Base-by-base conservation (phyloP, 1,140 invertebrate genomes). In the Xylocopa sonorina region DNA sequence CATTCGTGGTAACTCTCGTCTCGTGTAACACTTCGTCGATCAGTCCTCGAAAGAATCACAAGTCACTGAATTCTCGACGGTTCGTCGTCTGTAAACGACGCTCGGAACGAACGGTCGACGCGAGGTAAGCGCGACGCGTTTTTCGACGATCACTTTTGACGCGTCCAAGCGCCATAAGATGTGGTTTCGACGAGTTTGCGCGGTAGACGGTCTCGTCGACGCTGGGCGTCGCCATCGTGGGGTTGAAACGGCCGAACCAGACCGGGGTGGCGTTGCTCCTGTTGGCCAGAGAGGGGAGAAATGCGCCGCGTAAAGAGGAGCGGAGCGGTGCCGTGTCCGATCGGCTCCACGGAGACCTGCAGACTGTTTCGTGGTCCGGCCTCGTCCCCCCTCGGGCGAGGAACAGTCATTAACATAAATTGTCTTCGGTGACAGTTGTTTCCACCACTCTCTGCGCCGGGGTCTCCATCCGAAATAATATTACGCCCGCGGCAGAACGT, bases 391-490 rank as follows among this genome's bases (percentile, higher is more conserved):
- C 82, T 64, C 81, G 86, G 84, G 32, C 84, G 89, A 87, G 84
- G 88, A 92, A 90, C 88, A 89, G 89, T 91, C 91, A 91, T 92
- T 92, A 93, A 90, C 91, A 92, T 93, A 93, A 93, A 93, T 93
- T 93, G 92, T 92, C 92, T 91, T 92, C 89, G 89, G 90, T 88
- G 91, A 92, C 92, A 91, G 91, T 91, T 91, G 90, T 90, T 85
- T 89, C 91, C 84, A 91, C 89, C 83, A 85, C 85, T 85, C 83
- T 67, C 38, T n/a, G n/a, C 81, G 38, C 24, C 51, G 46, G 16
- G 27, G 21, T 38, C 38, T 72, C 77, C 51, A 51, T n/a, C 77
- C 58, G 50, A 78, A 78, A 78, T 73, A 53, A 78, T 73, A 72
- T 78, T 50, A 46, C 27, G 34, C n/a, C 50, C 4, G 50, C 38